A percentile compares a stretch with the other conserved stretches of the same genome.
phyloP scores from a whole-genome alignment of 1,140 invertebrate species.

The Maniola jurtina region DNA sequence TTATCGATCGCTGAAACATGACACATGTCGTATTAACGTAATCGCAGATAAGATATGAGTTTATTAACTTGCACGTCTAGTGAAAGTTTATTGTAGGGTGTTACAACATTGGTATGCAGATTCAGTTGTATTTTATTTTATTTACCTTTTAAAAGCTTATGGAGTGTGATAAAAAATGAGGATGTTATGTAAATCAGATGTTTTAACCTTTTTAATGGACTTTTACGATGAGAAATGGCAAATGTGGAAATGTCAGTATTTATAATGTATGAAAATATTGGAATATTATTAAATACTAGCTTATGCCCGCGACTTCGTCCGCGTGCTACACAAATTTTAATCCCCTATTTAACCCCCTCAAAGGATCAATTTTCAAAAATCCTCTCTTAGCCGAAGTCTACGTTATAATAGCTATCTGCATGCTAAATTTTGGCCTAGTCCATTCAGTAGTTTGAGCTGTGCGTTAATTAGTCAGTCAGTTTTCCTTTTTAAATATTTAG shows the following conservation, averaged over 20 bases:
- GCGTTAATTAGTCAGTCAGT: too few species aligned
- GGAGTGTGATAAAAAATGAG: background rate
- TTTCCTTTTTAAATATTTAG: too few species aligned
- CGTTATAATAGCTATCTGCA: too few species aligned
- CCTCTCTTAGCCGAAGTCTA: too few species aligned
- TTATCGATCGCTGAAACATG: constrained; percentile 21
- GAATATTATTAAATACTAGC: too few species aligned
- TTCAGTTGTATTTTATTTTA: background rate
- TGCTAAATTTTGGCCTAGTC: too few species aligned
- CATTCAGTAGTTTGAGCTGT: too few species aligned
- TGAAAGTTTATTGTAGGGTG: constrained; percentile 7
- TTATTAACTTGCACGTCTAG: constrained; percentile 5
- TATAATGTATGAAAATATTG: too few species aligned
- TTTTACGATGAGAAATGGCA: background rate
- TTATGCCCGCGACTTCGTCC: too few species aligned
- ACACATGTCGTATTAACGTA: constrained; percentile 10
- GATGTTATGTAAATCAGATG: constrained; percentile 7
- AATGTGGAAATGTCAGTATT: background rate
- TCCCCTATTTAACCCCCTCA: too few species aligned
- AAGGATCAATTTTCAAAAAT: too few species aligned
- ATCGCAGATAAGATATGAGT: constrained; percentile 9
- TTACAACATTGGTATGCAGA: constrained; percentile 12
- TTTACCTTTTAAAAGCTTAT: background rate
- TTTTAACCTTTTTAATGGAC: background rate
- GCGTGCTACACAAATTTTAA: too few species aligned